Evolutionary conservation across 2,797 vertebrate species (phyloP).

Genomic region (Paedocypris micromegethes): DNA sequence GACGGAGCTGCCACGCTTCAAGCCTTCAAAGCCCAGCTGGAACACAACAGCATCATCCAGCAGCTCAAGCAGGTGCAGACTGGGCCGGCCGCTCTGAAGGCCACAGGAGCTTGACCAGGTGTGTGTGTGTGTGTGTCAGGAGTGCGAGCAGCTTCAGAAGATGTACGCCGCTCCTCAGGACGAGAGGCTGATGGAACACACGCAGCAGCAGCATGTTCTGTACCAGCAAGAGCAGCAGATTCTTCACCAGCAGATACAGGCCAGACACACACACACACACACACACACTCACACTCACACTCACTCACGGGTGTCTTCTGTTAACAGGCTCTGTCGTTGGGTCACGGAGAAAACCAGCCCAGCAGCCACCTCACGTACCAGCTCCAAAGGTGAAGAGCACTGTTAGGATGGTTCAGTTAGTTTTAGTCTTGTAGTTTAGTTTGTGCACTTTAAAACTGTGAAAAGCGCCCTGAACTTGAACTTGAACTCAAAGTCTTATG

Average conservation of each 20-base stretch:
- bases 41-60: conserved; percentile 91
- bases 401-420: too few relatives aligned
- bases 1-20: conserved; percentile 95
- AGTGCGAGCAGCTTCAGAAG: conserved; percentile 97
- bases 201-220: conserved; percentile 92
- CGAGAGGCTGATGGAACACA: conserved; percentile 87
- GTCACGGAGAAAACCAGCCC: conserved; percentile 92
- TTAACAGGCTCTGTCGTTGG: conserved; percentile 77
- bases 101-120: neutral
- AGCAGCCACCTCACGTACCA: conserved; percentile 92
- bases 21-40: conserved; percentile 95
- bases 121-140: conserved; percentile 61
- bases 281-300: neutral
- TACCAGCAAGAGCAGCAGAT: conserved; percentile 97
- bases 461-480: too few relatives aligned
- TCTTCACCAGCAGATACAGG: conserved; percentile 81
- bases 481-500: too few relatives aligned
- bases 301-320: neutral
- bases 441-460: too few relatives aligned
- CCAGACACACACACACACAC: conserved; percentile 38
- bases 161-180: conserved; percentile 90
- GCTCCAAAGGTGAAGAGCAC: conserved; percentile 84
- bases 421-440: too few relatives aligned
- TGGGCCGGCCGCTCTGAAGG: too few relatives aligned
- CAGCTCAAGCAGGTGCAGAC: conserved; percentile 89